Conservation (phyloP, 2,888 invertebrate genomes). For the Lydus trimaculatus region DNA sequence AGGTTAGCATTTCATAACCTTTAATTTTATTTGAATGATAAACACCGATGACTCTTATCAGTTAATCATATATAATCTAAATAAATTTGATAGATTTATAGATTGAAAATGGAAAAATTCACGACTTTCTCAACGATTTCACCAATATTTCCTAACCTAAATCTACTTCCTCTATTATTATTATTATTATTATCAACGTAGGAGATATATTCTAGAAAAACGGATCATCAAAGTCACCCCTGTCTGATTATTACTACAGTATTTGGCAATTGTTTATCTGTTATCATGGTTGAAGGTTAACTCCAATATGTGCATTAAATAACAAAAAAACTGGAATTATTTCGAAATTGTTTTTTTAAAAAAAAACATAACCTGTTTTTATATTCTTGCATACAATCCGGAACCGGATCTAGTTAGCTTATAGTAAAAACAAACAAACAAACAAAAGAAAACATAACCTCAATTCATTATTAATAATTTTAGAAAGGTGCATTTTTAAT, state of each 20-base stretch:
- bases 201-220: background rate
- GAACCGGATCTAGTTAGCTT: background rate
- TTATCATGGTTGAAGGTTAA: conserved; percentile 2
- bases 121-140: conserved; percentile 5
- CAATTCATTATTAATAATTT: background rate
- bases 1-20: background rate
- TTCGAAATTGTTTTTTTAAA: background rate
- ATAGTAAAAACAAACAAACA: background rate
- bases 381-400: background rate
- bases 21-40: background rate
- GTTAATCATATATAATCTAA: background rate
- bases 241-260: background rate
- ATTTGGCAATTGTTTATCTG: background rate
- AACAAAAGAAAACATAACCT: background rate
- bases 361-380: no score
- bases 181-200: background rate
- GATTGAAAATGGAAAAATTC: background rate
- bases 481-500: no score
- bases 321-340: background rate
- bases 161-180: background rate
- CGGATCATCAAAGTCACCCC: background rate
- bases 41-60: background rate
- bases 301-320: background rate
- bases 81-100: background rate
- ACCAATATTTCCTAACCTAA: background rate